Conservation (phyloP, 2,113 vertebrate species). For the Egretta garzetta region DNA sequence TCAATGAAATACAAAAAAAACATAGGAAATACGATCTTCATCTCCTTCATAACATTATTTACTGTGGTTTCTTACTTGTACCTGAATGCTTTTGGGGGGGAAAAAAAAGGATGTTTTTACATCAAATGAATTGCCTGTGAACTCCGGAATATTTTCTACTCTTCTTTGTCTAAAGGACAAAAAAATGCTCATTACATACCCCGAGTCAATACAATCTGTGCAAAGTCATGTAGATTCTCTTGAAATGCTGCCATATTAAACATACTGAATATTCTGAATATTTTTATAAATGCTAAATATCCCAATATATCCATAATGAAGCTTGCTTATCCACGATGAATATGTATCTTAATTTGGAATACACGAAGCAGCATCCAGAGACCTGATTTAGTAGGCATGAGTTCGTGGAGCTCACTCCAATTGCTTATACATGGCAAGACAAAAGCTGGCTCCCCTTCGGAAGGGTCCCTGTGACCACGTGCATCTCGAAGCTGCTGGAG, state of each 20-base stretch:
- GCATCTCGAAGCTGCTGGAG: background rate
- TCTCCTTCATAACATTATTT: background rate
- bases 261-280: slow-evolving; percentile 60
- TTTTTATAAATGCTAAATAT: slow-evolving; percentile 61
- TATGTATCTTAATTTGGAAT: slow-evolving; percentile 67
- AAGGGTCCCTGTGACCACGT: fast-evolving
- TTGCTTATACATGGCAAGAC: background rate
- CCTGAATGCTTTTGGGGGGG: background rate
- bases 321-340: slow-evolving; percentile 48
- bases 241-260: slow-evolving; percentile 56
- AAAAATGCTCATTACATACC: background rate
- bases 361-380: background rate
- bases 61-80: background rate
- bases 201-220: slow-evolving; percentile 25
- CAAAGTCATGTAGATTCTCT: slow-evolving; percentile 5
- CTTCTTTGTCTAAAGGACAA: slow-evolving; percentile 3
- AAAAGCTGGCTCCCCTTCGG: background rate
- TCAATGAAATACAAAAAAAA: background rate
- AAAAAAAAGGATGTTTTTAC: background rate
- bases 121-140: background rate
- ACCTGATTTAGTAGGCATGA: background rate
- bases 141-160: background rate
- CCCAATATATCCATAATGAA: slow-evolving; percentile 55
- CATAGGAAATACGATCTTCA: background rate
- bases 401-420: background rate